Conservation (phyloP, 2,888 invertebrate species). For the Adelognathus sp. region DNA sequence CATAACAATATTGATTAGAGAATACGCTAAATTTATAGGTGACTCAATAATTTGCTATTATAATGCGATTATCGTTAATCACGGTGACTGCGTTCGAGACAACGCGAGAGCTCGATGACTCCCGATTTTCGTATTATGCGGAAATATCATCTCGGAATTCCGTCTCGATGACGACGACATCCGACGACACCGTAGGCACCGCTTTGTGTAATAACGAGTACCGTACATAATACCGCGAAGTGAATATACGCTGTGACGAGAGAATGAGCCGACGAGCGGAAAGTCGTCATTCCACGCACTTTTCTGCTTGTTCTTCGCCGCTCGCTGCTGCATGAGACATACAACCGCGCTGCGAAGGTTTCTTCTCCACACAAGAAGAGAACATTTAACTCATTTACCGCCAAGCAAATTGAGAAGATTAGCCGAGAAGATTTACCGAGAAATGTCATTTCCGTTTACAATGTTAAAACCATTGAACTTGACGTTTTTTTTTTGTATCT, state of each 20-base stretch:
- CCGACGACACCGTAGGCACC: conserved; percentile 4
- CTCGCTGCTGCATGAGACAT: conserved; percentile 27
- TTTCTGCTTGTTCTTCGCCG: conserved; percentile 21
- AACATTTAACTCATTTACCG: conserved; percentile 1
- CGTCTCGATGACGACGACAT: conserved; percentile 44
- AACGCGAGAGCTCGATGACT: conserved; percentile 1
- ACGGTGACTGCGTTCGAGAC: not conserved
- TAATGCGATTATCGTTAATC: not conserved
- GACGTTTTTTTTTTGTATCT: not conserved
- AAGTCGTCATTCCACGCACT: conserved; percentile 28
- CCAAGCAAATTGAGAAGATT: not conserved
- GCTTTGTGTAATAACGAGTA: not conserved
- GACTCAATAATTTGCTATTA: not conserved
- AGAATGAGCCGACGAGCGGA: conserved; percentile 34
- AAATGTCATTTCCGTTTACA: conserved; percentile 24
- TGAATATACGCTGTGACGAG: conserved; percentile 18
- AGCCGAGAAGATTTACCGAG: not conserved
- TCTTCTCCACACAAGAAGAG: not conserved
- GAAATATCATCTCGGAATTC: conserved; percentile 49
- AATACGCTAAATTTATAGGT: not conserved
- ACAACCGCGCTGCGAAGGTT: not conserved
- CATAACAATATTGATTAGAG: not conserved
- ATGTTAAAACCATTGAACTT: not conserved
- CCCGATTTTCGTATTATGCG: conserved; percentile 38
- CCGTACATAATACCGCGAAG: conserved; percentile 2